These are phyloP conservation scores for Chaenodraco wilsoni DNA, from an alignment of 2,797 vertebrate genomes.

Conservation along the genomic window DNA sequence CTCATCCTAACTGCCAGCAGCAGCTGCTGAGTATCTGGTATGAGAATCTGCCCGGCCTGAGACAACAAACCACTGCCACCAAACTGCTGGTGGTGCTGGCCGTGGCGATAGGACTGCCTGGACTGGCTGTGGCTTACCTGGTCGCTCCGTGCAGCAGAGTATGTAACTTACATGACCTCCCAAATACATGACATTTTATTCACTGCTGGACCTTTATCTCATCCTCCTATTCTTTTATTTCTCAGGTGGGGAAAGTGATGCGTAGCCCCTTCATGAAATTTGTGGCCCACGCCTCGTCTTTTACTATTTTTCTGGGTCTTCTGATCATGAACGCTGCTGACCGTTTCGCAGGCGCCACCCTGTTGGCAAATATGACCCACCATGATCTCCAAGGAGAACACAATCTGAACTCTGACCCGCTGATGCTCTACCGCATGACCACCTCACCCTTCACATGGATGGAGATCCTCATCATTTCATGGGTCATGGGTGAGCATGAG, in stretches of 20 bases:
- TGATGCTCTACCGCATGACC: slow-evolving; percentile 94
- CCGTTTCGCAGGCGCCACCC: slow-evolving; percentile 93
- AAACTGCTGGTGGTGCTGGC: slow-evolving; percentile 95
- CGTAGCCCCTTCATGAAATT: slow-evolving; percentile 99
- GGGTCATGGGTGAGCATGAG: slow-evolving; percentile 91
- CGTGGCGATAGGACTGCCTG: slow-evolving; percentile 91
- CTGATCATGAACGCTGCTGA: slow-evolving; percentile 98
- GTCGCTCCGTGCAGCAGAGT: slow-evolving; percentile 96
- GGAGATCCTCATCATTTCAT: slow-evolving; percentile 97
- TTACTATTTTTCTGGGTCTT: slow-evolving; percentile 96
- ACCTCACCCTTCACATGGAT: slow-evolving; percentile 98
- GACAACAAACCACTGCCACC: slow-evolving; percentile 93
- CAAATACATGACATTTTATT: background rate
- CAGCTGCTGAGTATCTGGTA: slow-evolving; percentile 99
- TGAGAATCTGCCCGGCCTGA: slow-evolving; percentile 92
- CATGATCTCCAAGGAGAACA: slow-evolving; percentile 65
- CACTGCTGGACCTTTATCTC: background rate
- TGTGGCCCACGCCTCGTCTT: slow-evolving; percentile 96
- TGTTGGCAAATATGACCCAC: slow-evolving; percentile 92
- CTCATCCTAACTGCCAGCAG: slow-evolving; percentile 98
- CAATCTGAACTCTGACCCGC: slow-evolving; percentile 70
- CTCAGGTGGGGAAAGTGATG: slow-evolving; percentile 94
- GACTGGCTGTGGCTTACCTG: slow-evolving; percentile 93
- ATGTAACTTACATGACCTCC: background rate
- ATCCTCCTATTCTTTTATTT: background rate